Percentiles rank a stretch among this genome's conserved stretches.
Conservation (phyloP, 2,797 vertebrate species). For the Apodemus agrarius region DNA sequence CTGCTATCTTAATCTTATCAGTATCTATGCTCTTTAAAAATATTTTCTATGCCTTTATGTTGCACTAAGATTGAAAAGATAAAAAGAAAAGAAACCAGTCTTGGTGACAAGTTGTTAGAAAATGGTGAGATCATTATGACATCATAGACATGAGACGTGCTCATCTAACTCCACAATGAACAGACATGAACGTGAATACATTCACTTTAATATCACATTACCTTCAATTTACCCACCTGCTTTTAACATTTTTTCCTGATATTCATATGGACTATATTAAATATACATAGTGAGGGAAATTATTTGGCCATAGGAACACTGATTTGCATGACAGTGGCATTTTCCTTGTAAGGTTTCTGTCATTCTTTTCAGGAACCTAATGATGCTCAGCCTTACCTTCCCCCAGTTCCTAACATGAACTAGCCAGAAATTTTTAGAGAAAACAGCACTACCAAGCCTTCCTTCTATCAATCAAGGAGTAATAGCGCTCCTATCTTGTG, state of each 20-base stretch:
- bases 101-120: background rate
- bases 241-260: slow-evolving; percentile 11
- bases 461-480: background rate
- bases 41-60: background rate
- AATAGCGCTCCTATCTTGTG: background rate
- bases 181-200: slow-evolving; percentile 26
- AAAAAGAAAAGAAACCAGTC: background rate
- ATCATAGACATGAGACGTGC: background rate
- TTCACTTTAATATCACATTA: background rate
- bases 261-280: background rate
- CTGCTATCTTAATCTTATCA: background rate
- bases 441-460: background rate
- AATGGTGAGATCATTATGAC: background rate
- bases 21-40: background rate
- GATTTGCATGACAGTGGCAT: background rate
- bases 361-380: background rate
- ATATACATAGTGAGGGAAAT: background rate
- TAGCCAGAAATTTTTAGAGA: background rate
- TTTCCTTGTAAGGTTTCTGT: background rate
- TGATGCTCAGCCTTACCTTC: background rate
- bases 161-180: background rate
- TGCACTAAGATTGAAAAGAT: background rate
- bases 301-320: background rate
- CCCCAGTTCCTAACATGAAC: background rate
- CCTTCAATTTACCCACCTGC: background rate